These are phyloP conservation scores for Zaprionus lineosus DNA, from an alignment of 2,888 invertebrate species.

Conservation along the genomic window DNA sequence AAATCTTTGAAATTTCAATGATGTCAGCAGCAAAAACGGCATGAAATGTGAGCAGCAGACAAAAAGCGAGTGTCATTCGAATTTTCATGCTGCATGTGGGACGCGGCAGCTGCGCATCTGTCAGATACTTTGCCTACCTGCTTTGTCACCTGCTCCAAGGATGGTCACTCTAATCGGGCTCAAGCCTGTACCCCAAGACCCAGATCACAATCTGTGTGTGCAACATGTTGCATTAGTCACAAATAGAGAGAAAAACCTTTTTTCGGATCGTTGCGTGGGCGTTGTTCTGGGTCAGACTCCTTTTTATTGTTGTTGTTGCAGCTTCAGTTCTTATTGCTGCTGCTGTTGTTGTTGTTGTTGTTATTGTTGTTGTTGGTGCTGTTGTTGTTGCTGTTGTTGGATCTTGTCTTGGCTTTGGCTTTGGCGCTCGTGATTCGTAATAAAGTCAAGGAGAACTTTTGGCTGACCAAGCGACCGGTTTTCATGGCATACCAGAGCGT, in stretches of 20 bases:
- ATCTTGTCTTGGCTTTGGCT: conserved; percentile 62
- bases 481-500: conserved; percentile 43
- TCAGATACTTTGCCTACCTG: conserved; percentile 41
- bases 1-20: conserved; percentile 60
- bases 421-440: conserved; percentile 70
- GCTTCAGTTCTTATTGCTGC: too few relatives aligned
- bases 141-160: conserved; percentile 49
- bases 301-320: too few relatives aligned
- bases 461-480: conserved; percentile 59
- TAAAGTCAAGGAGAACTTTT: conserved; percentile 73
- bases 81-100: conserved; percentile 34
- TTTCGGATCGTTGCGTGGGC: conserved; percentile 50
- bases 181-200: conserved; percentile 18
- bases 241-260: conserved; percentile 38
- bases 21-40: conserved; percentile 61
- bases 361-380: conserved; percentile 3
- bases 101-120: conserved; percentile 48
- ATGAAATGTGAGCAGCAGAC: conserved; percentile 5
- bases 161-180: conserved; percentile 50
- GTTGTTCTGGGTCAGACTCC: conserved; percentile 66
- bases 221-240: conserved; percentile 71
- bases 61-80: neutral
- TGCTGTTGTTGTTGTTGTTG: too few relatives aligned
- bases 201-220: conserved; percentile 43
- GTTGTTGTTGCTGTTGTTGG: conserved; percentile 22